Evolutionary conservation across 2,888 invertebrate genomes (phyloP).

Genomic region (Galerucella pusilla): DNA sequence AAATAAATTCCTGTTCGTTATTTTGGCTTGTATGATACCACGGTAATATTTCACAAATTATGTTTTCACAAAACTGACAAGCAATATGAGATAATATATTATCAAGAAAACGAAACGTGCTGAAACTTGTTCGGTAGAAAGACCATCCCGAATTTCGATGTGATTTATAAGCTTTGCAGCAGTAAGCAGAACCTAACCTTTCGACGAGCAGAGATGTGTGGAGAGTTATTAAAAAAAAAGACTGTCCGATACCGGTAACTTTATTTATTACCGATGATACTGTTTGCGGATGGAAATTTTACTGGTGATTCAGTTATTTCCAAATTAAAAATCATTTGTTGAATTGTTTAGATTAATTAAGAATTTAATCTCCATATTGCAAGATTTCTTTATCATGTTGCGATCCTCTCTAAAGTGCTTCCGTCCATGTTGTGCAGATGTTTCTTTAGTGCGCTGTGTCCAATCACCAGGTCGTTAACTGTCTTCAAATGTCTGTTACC

Average conservation of each 20-base stretch:
- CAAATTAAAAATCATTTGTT: too few species aligned
- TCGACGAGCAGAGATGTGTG: conserved; percentile 12
- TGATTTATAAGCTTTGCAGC: conserved; percentile 60
- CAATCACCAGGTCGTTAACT: too few species aligned
- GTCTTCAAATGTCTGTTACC: too few species aligned
- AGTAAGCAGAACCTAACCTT: conserved; percentile 55
- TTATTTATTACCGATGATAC: neutral
- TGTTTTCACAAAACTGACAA: conserved; percentile 23
- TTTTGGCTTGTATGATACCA: conserved; percentile 7
- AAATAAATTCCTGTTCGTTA: neutral
- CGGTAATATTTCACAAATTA: conserved; percentile 18
- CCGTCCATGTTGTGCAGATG: too few species aligned
- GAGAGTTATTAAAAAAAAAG: neutral
- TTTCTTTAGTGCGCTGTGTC: too few species aligned
- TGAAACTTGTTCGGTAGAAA: conserved; percentile 30
- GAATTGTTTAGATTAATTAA: too few species aligned
- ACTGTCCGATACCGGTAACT: neutral
- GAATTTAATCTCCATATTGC: too few species aligned
- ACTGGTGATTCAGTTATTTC: neutral
- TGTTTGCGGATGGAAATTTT: neutral
- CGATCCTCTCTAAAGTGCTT: too few species aligned
- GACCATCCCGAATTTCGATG: conserved; percentile 59
- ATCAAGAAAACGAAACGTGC: conserved; percentile 29
- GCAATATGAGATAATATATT: conserved; percentile 30
- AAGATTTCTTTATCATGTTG: too few species aligned